Conservation (phyloP, 2,888 invertebrate species). For the Galerucella nymphaeae region DNA sequence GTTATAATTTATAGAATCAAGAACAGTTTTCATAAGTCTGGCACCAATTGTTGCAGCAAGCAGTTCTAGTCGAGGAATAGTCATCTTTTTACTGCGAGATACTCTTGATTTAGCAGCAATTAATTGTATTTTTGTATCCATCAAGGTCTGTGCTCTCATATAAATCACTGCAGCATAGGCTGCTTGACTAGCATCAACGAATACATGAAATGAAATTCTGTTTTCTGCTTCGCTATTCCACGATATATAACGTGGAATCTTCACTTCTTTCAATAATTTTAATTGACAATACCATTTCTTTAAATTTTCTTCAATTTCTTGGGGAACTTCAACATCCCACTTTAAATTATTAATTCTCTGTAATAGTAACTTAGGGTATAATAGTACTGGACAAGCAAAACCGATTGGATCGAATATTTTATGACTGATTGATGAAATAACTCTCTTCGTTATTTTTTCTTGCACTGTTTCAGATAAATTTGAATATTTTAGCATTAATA, state of each 20-base stretch:
- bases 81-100: neutral
- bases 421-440: neutral
- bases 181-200: too few relatives aligned
- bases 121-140: neutral
- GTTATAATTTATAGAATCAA: neutral
- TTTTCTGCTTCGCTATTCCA: neutral
- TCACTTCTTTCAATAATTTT: neutral
- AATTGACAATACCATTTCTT: neutral
- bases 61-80: neutral
- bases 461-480: neutral
- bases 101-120: neutral
- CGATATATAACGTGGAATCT: neutral
- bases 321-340: neutral
- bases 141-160: too few relatives aligned
- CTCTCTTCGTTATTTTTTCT: neutral
- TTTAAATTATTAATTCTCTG: neutral
- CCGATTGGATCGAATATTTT: constrained; percentile 15
- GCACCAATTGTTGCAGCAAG: neutral
- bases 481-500: neutral
- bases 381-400: constrained; percentile 3
- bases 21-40: neutral
- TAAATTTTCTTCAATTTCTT: neutral
- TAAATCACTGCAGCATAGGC: too few relatives aligned
- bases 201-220: neutral
- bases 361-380: neutral